Conservation (phyloP, 2,797 vertebrate genomes). For the Tiaroga cobitis region DNA sequence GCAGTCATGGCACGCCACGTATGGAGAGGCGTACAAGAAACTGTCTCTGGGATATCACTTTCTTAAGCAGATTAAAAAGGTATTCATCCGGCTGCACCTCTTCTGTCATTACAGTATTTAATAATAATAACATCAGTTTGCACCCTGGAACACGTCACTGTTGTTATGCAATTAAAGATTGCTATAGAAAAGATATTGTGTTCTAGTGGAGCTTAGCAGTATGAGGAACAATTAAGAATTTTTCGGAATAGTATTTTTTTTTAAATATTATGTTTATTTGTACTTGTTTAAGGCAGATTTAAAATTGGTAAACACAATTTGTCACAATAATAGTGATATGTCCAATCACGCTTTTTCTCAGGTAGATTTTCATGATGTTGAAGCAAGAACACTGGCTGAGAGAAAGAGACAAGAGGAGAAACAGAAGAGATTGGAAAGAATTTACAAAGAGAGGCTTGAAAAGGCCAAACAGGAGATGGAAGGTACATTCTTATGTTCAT, state of each 20-base stretch:
- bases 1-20: slow-evolving; percentile 84
- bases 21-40: slow-evolving; percentile 90
- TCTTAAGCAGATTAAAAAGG: slow-evolving; percentile 91
- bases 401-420: slow-evolving; percentile 87
- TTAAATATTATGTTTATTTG: too few species aligned
- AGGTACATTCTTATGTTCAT: slow-evolving; percentile 70
- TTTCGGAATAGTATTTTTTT: too few species aligned
- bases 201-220: not conserved
- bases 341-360: slow-evolving; percentile 59
- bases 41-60: slow-evolving; percentile 91
- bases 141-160: not conserved
- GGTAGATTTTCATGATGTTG: slow-evolving; percentile 92
- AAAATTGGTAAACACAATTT: not conserved
- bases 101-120: not conserved
- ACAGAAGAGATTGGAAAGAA: slow-evolving; percentile 80
- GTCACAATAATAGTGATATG: not conserved
- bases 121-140: not conserved
- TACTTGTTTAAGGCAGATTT: too few species aligned
- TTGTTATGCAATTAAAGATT: slow-evolving; percentile 3
- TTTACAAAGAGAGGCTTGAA: slow-evolving; percentile 85
- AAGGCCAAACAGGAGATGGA: slow-evolving; percentile 86
- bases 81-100: slow-evolving; percentile 58
- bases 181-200: not conserved
- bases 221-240: not conserved
- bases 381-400: slow-evolving; percentile 83